Evolutionary conservation across 2,797 vertebrate genomes (phyloP), one percentile per base, ranked within the genome.

Genomic region (Darevskia mixta): DNA sequence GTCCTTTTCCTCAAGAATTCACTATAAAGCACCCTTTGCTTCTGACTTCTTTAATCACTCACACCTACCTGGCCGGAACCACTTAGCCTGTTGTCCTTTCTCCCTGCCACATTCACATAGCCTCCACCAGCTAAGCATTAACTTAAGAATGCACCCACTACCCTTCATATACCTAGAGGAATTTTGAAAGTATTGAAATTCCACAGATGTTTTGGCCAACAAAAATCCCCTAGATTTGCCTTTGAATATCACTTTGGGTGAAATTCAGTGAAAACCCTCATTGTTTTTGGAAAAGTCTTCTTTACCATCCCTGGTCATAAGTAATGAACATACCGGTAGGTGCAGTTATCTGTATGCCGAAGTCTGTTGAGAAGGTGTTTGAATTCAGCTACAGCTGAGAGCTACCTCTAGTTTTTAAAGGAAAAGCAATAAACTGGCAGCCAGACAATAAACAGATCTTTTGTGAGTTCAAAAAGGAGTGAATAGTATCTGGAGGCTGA

Each of bases 311-410:
- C 13, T 13, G 8, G 11, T 20, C 23, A 73, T 66, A 72, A 38
- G 5, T 71, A 18, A 85, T 75, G 41, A 29, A 80, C 18, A 32
- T 3, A 35, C 35, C 35, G 35, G 35, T 35, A 73, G 78, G 73
- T 3, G 67, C 13, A 8, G 17, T 35, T 27, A 25, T 4, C 49
- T 81, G 87, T 83, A 64, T n/a, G 38, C 27, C 17, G 38, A 55
- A 86, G 71, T 1, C 58, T 91, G 79, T 87, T 85, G 82, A 58
- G 64, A 90, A 79, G 32, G 13, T 87, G 7, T 43, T 92, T 91
- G 58, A 25, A 61, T 86, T 49, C 86, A 85, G 61, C 25, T 85
- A 90, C 23, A 58, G 0, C 83, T 93, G 69, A 55, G 90, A 76
- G 72, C 76, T 80, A 58, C 4, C 1, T 20, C 38, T 7, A 76